Evolutionary conservation across 2,888 invertebrate genomes (phyloP).

Genomic region (Ischnura elegans): DNA sequence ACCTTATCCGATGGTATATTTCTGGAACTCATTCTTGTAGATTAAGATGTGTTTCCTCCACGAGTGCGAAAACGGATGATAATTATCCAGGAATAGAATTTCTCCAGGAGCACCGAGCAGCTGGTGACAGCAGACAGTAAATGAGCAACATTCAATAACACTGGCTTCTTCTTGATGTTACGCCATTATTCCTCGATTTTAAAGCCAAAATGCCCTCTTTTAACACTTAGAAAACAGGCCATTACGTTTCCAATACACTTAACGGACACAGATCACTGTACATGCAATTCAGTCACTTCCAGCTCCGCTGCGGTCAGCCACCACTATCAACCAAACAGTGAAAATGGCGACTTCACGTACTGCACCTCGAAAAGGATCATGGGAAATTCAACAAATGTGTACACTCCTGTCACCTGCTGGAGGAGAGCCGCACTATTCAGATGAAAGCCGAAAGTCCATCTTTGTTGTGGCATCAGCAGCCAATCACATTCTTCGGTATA

Average conservation of each 20-base stretch:
- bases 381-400: conserved; percentile 46
- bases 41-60: conserved; percentile 46
- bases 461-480: not conserved
- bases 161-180: conserved; percentile 71
- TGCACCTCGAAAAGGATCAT: conserved; percentile 59
- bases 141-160: conserved; percentile 71
- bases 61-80: conserved; percentile 52
- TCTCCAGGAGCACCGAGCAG: conserved; percentile 71
- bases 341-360: conserved; percentile 71
- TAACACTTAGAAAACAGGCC: conserved; percentile 70
- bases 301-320: conserved; percentile 53
- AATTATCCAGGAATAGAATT: conserved; percentile 71
- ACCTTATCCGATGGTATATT: conserved; percentile 66
- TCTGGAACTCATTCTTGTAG: conserved; percentile 59
- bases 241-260: conserved; percentile 69
- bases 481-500: conserved; percentile 31
- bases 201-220: conserved; percentile 44
- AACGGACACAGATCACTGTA: conserved; percentile 68
- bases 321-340: conserved; percentile 70
- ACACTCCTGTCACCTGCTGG: conserved; percentile 53
- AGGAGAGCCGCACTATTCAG: not conserved
- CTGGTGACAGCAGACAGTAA: conserved; percentile 71
- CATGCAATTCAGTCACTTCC: conserved; percentile 56
- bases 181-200: conserved; percentile 70
- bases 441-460: conserved; percentile 9